Percentiles rank a stretch among this genome's conserved stretches.
Evolutionary conservation across 37 sponge, comb jelly and placozoan species (phyloP).

Genomic region (Aplysina aerophoba): DNA sequence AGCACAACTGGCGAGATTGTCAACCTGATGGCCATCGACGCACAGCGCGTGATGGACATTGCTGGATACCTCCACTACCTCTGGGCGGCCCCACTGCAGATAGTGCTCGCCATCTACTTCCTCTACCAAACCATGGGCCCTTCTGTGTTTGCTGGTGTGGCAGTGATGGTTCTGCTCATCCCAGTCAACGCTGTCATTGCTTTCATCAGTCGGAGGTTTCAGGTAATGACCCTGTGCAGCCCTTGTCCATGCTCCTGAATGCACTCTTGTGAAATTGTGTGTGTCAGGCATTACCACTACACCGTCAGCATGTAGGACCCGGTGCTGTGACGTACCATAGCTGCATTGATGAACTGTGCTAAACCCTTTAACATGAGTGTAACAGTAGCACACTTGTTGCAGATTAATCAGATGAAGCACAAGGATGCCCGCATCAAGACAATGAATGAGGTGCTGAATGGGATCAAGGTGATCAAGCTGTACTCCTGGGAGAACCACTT

Average conservation of each 20-base stretch:
- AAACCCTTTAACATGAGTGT: neutral
- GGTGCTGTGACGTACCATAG: too few species aligned
- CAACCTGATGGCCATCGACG: slow-evolving; percentile 99
- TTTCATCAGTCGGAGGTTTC: slow-evolving; percentile 51
- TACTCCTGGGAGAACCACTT: slow-evolving; percentile 83
- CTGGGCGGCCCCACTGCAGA: slow-evolving; percentile 97
- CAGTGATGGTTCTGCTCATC: slow-evolving; percentile 85
- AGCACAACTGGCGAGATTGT: slow-evolving; percentile 94
- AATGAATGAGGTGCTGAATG: slow-evolving; percentile 87
- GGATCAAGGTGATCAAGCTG: slow-evolving; percentile 90
- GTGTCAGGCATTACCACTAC: neutral
- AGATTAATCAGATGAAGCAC: slow-evolving; percentile 76
- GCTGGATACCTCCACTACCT: slow-evolving; percentile 81
- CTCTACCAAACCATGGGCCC: slow-evolving; percentile 86
- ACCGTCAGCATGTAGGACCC: neutral
- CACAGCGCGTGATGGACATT: slow-evolving; percentile 93
- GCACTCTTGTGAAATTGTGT: neutral
- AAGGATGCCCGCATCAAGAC: slow-evolving; percentile 85
- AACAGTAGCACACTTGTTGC: too few species aligned
- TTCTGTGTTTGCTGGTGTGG: slow-evolving; percentile 91
- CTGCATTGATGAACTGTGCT: neutral
- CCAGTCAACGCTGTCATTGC: slow-evolving; percentile 84
- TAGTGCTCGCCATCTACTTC: slow-evolving; percentile 77
- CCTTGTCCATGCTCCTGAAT: neutral
- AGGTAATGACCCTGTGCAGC: slow-evolving; percentile 40